These are phyloP conservation scores for Linepithema humile DNA, from an alignment of 1,140 invertebrate genomes.

Conservation along the genomic window DNA sequence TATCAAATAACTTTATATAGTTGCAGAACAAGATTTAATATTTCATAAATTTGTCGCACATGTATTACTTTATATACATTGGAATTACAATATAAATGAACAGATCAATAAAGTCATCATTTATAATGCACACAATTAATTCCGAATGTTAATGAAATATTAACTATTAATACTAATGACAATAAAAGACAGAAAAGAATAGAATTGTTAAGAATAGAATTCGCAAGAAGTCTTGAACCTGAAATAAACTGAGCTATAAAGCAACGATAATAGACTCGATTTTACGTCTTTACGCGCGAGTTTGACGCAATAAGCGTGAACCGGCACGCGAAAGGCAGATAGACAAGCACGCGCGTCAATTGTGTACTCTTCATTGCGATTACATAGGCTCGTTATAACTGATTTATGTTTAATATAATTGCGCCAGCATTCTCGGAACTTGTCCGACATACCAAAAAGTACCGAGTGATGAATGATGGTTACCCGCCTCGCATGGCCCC, in stretches of 20 bases:
- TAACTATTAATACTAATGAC: background rate
- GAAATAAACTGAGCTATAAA: background rate
- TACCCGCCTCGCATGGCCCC: conserved; percentile 55
- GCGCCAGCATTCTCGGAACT: conserved; percentile 69
- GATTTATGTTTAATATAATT: conserved; percentile 80
- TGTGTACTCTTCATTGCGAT: conserved; percentile 59
- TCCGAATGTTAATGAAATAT: background rate
- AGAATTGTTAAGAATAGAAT: background rate
- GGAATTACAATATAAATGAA: background rate
- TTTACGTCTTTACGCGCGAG: background rate
- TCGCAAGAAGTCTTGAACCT: background rate
- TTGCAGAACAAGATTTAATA: no score
- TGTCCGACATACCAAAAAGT: conserved; percentile 71
- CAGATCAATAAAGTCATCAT: background rate
- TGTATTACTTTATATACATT: no score
- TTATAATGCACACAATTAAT: conserved; percentile 9
- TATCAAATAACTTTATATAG: background rate
- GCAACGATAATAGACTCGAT: background rate
- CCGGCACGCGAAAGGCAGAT: conserved; percentile 13
- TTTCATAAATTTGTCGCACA: no score
- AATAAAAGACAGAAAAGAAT: no score
- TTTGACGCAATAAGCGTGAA: background rate
- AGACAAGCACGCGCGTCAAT: conserved; percentile 54
- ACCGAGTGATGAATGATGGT: conserved; percentile 72
- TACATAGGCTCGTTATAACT: conserved; percentile 74